Conservation (phyloP, 2,888 invertebrate genomes). For the Scaptomyza flava region DNA sequence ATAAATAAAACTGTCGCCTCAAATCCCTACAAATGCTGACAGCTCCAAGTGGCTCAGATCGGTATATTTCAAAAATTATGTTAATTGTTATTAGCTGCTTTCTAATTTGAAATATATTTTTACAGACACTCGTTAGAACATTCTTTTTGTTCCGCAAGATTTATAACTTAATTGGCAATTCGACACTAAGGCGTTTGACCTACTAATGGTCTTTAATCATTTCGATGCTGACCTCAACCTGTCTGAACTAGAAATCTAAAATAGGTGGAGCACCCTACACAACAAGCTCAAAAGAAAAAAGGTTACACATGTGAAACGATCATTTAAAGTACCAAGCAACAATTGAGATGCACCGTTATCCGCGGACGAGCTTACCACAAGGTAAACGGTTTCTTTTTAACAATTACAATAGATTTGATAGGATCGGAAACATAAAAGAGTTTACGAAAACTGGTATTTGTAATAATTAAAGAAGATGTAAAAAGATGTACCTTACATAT, state of each 20-base stretch:
- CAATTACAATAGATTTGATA: not conserved
- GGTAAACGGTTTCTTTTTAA: conserved; percentile 6
- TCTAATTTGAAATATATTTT: conserved; percentile 50
- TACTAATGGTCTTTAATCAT: conserved; percentile 26
- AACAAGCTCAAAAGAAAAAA: conserved; percentile 2
- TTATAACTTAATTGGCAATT: conserved; percentile 56
- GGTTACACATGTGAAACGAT: conserved; percentile 12
- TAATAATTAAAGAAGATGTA: not conserved
- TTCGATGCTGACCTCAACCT: conserved; percentile 26
- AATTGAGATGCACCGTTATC: not conserved
- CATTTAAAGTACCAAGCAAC: conserved; percentile 17
- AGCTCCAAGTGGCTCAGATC: conserved; percentile 44
- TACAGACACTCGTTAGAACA: conserved; percentile 25
- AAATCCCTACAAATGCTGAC: conserved; percentile 41
- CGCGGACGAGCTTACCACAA: not conserved
- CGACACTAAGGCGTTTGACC: conserved; percentile 37
- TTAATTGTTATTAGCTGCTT: conserved; percentile 63
- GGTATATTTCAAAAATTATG: conserved; percentile 56
- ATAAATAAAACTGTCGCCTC: conserved; percentile 16
- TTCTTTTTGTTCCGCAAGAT: conserved; percentile 30
- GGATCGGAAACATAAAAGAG: not conserved
- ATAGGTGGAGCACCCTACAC: not conserved
- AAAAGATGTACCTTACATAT: conserved; percentile 2
- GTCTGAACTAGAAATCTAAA: not conserved
- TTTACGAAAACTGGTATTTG: not conserved